Conservation (phyloP, 92 coral and sea anemone species). For the Palythoa grandiflora region DNA sequence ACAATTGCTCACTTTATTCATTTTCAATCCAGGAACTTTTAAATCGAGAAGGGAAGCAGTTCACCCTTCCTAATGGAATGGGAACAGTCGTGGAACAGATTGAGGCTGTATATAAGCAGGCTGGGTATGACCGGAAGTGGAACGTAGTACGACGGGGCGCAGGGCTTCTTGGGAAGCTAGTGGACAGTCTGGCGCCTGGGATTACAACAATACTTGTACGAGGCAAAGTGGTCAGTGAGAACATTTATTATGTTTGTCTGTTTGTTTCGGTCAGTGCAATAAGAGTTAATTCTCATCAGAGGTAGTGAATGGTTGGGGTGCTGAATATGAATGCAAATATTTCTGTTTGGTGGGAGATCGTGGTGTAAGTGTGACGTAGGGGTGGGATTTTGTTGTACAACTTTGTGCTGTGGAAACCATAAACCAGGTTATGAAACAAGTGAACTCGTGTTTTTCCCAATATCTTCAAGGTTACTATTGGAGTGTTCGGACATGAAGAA, state of each 20-base stretch:
- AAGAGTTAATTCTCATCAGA: too few relatives aligned
- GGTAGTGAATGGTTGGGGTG: too few relatives aligned
- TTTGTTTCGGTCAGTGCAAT: neutral
- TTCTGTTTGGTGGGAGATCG: too few relatives aligned
- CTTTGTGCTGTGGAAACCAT: too few relatives aligned
- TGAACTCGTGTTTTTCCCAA: neutral
- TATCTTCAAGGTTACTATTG: constrained; percentile 84
- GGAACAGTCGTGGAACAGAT: constrained; percentile 80
- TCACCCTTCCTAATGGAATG: constrained; percentile 46
- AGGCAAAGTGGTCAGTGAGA: constrained; percentile 92
- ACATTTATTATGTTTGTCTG: neutral
- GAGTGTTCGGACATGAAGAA: constrained; percentile 95
- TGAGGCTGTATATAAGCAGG: constrained; percentile 78
- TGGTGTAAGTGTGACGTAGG: too few relatives aligned
- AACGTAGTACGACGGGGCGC: constrained; percentile 96
- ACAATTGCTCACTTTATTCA: neutral
- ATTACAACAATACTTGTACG: constrained; percentile 91
- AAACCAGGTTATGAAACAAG: too few relatives aligned
- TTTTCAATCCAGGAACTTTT: constrained; percentile 65
- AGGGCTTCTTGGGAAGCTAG: constrained; percentile 87
- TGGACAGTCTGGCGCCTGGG: constrained; percentile 96
- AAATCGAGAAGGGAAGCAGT: constrained; percentile 84
- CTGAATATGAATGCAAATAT: too few relatives aligned
- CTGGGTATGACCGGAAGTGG: constrained; percentile 94
- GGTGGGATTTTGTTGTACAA: too few relatives aligned